These are phyloP conservation scores for Cheilosia grossa DNA, from an alignment of 2,888 invertebrate genomes.

Conservation along the genomic window DNA sequence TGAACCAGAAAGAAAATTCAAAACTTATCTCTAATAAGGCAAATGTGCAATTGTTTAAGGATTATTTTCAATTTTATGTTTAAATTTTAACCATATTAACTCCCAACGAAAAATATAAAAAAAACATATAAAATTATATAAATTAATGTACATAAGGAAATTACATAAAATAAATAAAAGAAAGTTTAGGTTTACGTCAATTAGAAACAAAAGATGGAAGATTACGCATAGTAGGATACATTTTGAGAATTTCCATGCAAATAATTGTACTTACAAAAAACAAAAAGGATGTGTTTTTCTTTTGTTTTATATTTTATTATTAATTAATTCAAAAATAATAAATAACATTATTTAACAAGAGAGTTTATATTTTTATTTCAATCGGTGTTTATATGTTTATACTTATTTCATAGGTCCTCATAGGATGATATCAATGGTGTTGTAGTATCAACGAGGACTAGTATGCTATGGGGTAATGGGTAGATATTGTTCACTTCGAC, in stretches of 20 bases:
- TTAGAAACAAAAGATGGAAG: slow-evolving; percentile 65
- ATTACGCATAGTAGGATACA: slow-evolving; percentile 38
- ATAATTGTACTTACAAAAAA: slow-evolving; percentile 39
- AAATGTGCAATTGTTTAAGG: slow-evolving; percentile 67
- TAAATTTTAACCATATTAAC: slow-evolving; percentile 57
- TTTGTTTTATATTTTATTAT: slow-evolving; percentile 43
- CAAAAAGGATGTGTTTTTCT: slow-evolving; percentile 31
- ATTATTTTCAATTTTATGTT: slow-evolving; percentile 32
- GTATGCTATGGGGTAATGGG: slow-evolving; percentile 85
- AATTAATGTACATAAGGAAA: slow-evolving; percentile 64
- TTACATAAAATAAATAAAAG: slow-evolving; percentile 32
- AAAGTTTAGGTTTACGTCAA: slow-evolving; percentile 71
- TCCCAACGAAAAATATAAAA: slow-evolving; percentile 63
- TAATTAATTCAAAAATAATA: slow-evolving; percentile 65
- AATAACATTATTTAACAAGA: slow-evolving; percentile 66
- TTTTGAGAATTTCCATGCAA: slow-evolving; percentile 46
- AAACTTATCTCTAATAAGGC: slow-evolving; percentile 37
- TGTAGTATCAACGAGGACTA: slow-evolving; percentile 87
- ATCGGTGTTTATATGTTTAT: background rate
- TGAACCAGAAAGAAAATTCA: slow-evolving; percentile 2
- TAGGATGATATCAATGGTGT: slow-evolving; percentile 84
- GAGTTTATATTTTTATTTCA: background rate
- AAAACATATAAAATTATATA: background rate
- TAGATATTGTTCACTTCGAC: slow-evolving; percentile 85
- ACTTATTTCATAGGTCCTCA: slow-evolving; percentile 76